Percentiles rank a stretch among this genome's conserved stretches.
Evolutionary conservation across 2,113 vertebrate species (phyloP).

Genomic region (Enhydra lutris): DNA sequence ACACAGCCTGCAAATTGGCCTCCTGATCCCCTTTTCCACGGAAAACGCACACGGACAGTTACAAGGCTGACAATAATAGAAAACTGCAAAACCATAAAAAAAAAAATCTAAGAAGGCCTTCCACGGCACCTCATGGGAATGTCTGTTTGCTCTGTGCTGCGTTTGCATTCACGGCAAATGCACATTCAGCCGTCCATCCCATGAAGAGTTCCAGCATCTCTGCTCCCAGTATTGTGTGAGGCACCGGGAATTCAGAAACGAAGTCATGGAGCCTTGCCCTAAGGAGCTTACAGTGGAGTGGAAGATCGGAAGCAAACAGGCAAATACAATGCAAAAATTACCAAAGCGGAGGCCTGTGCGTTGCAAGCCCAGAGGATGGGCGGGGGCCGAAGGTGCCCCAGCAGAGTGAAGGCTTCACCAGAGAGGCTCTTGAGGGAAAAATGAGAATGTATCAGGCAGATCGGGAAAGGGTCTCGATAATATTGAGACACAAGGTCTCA

Average conservation of each 20-base stretch:
- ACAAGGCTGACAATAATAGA: neutral
- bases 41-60: neutral
- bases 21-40: neutral
- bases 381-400: neutral
- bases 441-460: neutral
- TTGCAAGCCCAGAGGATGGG: neutral
- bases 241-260: conserved; percentile 8
- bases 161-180: neutral
- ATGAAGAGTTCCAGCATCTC: neutral
- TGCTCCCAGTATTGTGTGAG: neutral
- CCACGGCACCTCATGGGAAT: neutral
- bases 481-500: neutral
- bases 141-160: neutral
- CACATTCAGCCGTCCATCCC: neutral
- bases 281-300: neutral
- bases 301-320: neutral
- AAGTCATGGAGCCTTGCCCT: neutral
- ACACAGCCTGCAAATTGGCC: neutral
- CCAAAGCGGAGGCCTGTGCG: neutral
- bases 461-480: neutral
- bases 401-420: neutral
- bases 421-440: conserved; percentile 18
- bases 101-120: neutral
- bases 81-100: neutral
- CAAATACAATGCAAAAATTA: neutral